Base-by-base conservation (phyloP, 2,113 vertebrate genomes). In the Callipepla squamata region DNA sequence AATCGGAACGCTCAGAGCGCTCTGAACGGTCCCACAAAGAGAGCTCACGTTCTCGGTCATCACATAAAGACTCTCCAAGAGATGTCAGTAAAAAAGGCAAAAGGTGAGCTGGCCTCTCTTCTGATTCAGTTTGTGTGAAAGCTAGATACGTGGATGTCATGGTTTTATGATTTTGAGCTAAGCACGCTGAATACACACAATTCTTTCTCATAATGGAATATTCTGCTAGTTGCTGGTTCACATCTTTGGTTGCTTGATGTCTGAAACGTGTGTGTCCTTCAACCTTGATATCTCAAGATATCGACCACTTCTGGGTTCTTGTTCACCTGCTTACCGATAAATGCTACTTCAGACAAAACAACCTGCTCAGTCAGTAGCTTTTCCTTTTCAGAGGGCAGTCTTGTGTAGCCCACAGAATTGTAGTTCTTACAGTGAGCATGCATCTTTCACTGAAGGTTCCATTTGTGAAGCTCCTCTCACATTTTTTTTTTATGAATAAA, bases 11-110 rank as follows among this genome's bases (percentile, higher is more conserved):
- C 32, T 99, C 99, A 0, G 99, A 99, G 59, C 98, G 98, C 59
- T 99, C 99, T 0, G 99, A 99, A 67, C 98, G 99, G 53, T 99
- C 99, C 28, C 99, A 99, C 96, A 99, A 99, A 97, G 99, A 99
- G 96, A 98, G 98, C 67, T 98, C 98, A 10, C 97, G 98, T 16
- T 99, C 99, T 38, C 98, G 98, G 30, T 98, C 98, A 2, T 98
- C 98, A 40, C 99, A 99, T 92, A 99, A 99, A 98, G 99, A 99
- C 70, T 99, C 99, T 20, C 99, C 99, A 36, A 98, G 99, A 93
- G 98, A 99, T 88, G 98, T 97, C 97, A 98, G 96, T 97, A 99
- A 99, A 96, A 99, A 99, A 94, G 98, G 98, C 94, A 99, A 99
- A 98, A 98, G 99, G 99, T 99, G 97, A 94, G 87, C 77, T 93